Percentiles rank a stretch among this genome's conserved stretches.
These are phyloP conservation scores for Drosophila navojoa DNA, from an alignment of 1,140 invertebrate species.

Conservation along the genomic window DNA sequence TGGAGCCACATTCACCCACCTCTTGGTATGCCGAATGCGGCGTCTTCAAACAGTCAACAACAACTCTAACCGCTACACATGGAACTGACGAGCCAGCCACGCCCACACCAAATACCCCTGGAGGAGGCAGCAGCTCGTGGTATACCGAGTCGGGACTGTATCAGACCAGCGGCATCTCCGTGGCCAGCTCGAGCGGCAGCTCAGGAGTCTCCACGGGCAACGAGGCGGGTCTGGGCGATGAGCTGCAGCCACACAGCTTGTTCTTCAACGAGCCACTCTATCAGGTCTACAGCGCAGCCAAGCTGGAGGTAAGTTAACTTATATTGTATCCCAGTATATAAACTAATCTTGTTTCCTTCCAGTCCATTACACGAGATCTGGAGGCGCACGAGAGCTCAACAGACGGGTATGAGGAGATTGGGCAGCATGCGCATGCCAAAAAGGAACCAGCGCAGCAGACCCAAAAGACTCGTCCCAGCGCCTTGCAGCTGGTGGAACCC, in stretches of 20 bases:
- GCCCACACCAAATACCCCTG: constrained; percentile 57
- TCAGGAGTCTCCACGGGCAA: constrained; percentile 83
- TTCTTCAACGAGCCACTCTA: constrained; percentile 93
- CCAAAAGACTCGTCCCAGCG: constrained; percentile 84
- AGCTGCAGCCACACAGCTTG: constrained; percentile 84
- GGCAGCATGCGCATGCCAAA: constrained; percentile 76
- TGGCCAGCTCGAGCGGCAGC: constrained; percentile 83
- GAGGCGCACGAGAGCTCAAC: constrained; percentile 86
- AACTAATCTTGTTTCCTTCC: background rate
- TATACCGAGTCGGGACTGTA: constrained; percentile 88
- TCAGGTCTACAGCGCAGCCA: constrained; percentile 93
- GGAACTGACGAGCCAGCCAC: constrained; percentile 44
- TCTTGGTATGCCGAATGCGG: constrained; percentile 86
- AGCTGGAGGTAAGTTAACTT: constrained; percentile 87
- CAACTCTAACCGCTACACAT: background rate
- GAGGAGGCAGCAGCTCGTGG: constrained; percentile 84
- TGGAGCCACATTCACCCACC: constrained; percentile 53
- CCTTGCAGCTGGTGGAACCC: constrained; percentile 88
- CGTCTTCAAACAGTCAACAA: constrained; percentile 83
- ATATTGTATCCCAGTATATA: too few relatives aligned
- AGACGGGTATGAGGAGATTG: constrained; percentile 91
- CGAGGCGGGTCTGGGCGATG: constrained; percentile 75
- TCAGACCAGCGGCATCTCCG: constrained; percentile 85
- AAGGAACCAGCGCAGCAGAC: constrained; percentile 12
- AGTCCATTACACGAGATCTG: constrained; percentile 86